Evolutionary conservation across 2,113 vertebrate genomes (phyloP).

Genomic region (Strix aluco): DNA sequence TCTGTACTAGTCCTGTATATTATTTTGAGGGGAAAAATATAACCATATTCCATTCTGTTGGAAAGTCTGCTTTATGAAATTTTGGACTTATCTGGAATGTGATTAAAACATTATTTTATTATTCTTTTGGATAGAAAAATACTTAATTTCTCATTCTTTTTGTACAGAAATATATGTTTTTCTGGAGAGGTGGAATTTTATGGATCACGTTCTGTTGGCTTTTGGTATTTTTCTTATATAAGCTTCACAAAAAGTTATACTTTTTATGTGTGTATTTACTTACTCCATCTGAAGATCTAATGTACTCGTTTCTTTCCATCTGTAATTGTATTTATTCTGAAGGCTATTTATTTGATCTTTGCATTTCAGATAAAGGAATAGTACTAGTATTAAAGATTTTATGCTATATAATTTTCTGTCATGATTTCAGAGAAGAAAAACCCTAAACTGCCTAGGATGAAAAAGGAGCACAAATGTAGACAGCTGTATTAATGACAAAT

Average conservation of each 20-base stretch:
- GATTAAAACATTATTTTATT: neutral
- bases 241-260: neutral
- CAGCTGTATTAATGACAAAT: neutral
- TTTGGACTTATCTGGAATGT: neutral
- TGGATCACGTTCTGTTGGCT: neutral
- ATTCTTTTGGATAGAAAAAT: neutral
- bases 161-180: neutral
- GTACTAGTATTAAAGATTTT: neutral
- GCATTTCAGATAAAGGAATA: neutral
- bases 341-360: slow-evolving; percentile 6
- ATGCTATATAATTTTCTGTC: neutral
- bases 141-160: neutral
- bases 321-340: slow-evolving; percentile 2
- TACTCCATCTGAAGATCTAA: neutral
- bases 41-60: neutral
- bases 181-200: neutral
- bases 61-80: neutral
- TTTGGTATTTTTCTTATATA: neutral
- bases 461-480: neutral
- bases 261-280: neutral
- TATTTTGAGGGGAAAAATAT: neutral
- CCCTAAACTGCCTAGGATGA: neutral
- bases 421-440: neutral
- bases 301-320: neutral
- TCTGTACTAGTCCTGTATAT: neutral